These are phyloP conservation scores for Eleutherodactylus coqui DNA, from an alignment of 2,797 vertebrate species.

Conservation along the genomic window DNA sequence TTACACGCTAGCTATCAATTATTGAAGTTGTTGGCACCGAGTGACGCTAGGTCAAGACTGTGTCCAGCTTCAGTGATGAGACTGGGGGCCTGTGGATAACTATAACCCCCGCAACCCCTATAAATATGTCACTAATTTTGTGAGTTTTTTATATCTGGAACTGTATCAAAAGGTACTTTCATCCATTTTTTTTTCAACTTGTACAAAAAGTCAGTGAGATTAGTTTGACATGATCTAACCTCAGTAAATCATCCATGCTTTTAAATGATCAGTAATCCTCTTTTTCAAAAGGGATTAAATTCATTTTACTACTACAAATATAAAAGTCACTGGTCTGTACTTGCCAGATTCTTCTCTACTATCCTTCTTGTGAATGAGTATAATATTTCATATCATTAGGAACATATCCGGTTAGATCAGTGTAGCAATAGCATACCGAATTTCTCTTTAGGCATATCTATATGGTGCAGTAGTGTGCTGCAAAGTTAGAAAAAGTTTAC, in stretches of 20 bases:
- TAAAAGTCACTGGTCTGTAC: constrained; percentile 20
- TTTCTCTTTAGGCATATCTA: neutral
- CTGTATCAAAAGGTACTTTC: neutral
- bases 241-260: constrained; percentile 18
- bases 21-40: too few relatives aligned
- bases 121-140: neutral
- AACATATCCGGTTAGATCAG: neutral
- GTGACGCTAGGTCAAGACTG: too few relatives aligned
- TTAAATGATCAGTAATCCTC: constrained; percentile 19
- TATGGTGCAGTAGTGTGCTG: too few relatives aligned
- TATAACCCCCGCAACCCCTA: neutral
- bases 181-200: neutral
- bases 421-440: neutral
- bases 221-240: constrained; percentile 21
- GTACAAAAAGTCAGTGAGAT: constrained; percentile 13
- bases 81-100: neutral
- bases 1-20: too few relatives aligned
- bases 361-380: neutral
- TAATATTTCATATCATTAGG: neutral
- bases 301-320: constrained; percentile 26
- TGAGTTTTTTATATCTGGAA: neutral
- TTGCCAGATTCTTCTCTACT: constrained; percentile 2
- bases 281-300: constrained; percentile 24
- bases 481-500: neutral
- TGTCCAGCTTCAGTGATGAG: neutral